Conservation (phyloP, 2,888 invertebrate genomes). For the Hetaerina titia region DNA sequence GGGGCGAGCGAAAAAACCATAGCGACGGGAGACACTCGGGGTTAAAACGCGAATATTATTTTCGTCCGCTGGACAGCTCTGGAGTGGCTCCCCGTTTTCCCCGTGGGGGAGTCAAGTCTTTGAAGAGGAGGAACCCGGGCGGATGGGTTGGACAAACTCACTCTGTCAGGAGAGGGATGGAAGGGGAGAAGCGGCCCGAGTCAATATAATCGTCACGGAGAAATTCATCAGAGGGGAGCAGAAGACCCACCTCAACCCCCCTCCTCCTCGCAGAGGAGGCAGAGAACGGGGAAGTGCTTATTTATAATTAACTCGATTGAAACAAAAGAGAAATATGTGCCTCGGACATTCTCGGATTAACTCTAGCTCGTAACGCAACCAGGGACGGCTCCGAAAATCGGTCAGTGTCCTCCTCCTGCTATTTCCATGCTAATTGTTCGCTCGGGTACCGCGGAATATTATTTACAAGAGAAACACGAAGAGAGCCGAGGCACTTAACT, state of each 20-base stretch:
- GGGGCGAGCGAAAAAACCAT: neutral
- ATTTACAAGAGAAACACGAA: neutral
- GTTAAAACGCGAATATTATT: slow-evolving; percentile 32
- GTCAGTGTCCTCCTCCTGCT: neutral
- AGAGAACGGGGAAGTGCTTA: neutral
- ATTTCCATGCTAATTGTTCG: slow-evolving; percentile 11
- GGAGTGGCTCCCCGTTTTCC: neutral
- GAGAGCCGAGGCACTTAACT: neutral
- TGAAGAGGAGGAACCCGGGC: neutral
- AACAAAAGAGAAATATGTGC: slow-evolving; percentile 26
- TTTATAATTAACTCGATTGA: neutral
- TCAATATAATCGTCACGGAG: slow-evolving; percentile 7
- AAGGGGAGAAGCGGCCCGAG: neutral
- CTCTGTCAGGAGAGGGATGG: neutral
- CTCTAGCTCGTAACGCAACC: neutral
- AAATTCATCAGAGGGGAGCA: neutral
- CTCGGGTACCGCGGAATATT: neutral
- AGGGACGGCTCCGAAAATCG: neutral
- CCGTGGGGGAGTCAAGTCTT: neutral
- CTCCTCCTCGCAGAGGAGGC: neutral
- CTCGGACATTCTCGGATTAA: slow-evolving; percentile 31
- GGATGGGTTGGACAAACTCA: neutral
- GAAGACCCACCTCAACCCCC: neutral
- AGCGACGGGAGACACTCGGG: neutral
- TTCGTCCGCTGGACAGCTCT: slow-evolving; percentile 15